Conservation (phyloP, 2,113 vertebrate species). For the Dromaius novaehollandiae region DNA sequence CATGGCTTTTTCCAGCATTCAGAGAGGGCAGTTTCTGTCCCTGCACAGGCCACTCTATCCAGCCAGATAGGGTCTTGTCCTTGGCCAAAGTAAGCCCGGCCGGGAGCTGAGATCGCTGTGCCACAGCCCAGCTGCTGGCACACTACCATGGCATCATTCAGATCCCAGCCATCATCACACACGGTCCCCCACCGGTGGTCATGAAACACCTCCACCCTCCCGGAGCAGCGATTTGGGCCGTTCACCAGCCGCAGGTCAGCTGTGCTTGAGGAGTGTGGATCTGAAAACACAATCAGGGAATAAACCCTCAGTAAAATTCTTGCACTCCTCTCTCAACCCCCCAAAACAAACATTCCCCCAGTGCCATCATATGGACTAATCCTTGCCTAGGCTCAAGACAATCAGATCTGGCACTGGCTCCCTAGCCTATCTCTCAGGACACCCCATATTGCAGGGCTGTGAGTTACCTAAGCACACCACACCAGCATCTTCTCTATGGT, state of each 20-base stretch:
- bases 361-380: too few species aligned
- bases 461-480: slow-evolving; percentile 41
- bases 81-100: background rate
- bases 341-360: background rate
- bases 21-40: background rate
- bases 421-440: too few species aligned
- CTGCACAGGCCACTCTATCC: background rate
- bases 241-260: background rate
- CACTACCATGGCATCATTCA: background rate
- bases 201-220: slow-evolving; percentile 42
- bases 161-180: background rate
- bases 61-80: background rate
- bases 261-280: background rate
- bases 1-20: background rate
- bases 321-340: background rate
- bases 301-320: background rate
- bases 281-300: background rate
- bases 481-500: background rate
- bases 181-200: slow-evolving; percentile 21
- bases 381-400: too few species aligned
- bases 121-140: slow-evolving; percentile 38
- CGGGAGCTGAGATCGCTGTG: background rate
- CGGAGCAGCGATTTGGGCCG: background rate
- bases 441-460: background rate
- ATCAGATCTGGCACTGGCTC: too few species aligned